These are phyloP conservation scores for Peromyscus aztecus DNA, from an alignment of 2,797 vertebrate genomes.

Conservation along the genomic window DNA sequence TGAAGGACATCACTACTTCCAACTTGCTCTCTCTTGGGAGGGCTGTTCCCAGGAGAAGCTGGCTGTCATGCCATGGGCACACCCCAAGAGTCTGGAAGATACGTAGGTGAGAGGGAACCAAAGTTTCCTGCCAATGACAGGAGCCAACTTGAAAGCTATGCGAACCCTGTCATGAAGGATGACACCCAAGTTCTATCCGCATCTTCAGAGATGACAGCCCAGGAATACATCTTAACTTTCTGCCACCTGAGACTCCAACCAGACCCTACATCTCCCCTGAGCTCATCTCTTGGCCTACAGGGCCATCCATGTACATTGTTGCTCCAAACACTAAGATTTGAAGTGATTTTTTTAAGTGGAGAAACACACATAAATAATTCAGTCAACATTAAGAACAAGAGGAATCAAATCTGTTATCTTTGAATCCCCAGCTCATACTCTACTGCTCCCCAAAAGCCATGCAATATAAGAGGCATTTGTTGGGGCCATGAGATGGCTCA, in stretches of 20 bases:
- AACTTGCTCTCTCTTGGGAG: neutral
- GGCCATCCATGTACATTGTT: no score
- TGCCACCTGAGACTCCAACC: neutral
- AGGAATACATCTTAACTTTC: neutral
- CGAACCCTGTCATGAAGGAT: neutral
- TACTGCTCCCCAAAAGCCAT: neutral
- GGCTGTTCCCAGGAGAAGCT: neutral
- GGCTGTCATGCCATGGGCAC: neutral
- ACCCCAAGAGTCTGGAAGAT: neutral
- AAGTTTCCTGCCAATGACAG: neutral
- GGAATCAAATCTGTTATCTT: neutral
- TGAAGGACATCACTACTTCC: neutral
- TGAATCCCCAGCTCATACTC: neutral
- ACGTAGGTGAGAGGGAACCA: neutral
- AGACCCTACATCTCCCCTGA: neutral
- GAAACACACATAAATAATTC: neutral
- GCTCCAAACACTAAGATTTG: neutral
- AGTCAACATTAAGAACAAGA: neutral
- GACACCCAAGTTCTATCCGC: neutral
- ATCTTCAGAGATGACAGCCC: neutral
- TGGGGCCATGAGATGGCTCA: neutral
- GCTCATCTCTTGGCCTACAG: neutral
- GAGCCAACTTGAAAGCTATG: neutral
- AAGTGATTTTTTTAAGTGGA: neutral
- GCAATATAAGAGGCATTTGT: neutral